Evolutionary conservation across 2,113 vertebrate species (phyloP).

Genomic region (Sprattus sprattus): DNA sequence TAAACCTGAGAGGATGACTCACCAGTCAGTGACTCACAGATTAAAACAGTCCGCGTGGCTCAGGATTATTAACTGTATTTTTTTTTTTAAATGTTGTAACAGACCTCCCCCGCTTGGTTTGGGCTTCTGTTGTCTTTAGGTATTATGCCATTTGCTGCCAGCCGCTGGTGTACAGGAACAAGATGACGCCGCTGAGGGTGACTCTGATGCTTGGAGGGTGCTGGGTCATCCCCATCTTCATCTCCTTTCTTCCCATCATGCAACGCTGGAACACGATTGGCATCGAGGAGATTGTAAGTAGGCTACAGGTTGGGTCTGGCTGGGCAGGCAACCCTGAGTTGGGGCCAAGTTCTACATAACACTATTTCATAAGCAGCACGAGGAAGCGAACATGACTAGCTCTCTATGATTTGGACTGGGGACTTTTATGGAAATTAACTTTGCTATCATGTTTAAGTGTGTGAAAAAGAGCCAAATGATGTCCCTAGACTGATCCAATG

Average conservation of each 20-base stretch:
- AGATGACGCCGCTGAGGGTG: constrained; percentile 75
- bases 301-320: neutral
- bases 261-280: constrained; percentile 79
- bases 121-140: constrained; percentile 52
- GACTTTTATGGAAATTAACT: neutral
- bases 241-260: constrained; percentile 81
- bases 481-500: neutral
- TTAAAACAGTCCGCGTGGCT: neutral
- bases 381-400: neutral
- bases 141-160: constrained; percentile 81
- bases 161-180: constrained; percentile 78
- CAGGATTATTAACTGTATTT: neutral
- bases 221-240: constrained; percentile 76
- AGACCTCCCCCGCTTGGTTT: neutral
- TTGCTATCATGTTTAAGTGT: neutral
- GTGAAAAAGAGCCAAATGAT: neutral
- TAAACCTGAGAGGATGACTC: neutral
- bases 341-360: neutral
- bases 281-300: constrained; percentile 74
- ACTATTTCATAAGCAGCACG: neutral
- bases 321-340: neutral
- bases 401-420: neutral
- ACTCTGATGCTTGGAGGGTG: constrained; percentile 75
- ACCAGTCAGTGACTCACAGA: neutral
- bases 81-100: neutral